Evolutionary conservation across 2,888 invertebrate species (phyloP).

Genomic region (Masnerella sp.): DNA sequence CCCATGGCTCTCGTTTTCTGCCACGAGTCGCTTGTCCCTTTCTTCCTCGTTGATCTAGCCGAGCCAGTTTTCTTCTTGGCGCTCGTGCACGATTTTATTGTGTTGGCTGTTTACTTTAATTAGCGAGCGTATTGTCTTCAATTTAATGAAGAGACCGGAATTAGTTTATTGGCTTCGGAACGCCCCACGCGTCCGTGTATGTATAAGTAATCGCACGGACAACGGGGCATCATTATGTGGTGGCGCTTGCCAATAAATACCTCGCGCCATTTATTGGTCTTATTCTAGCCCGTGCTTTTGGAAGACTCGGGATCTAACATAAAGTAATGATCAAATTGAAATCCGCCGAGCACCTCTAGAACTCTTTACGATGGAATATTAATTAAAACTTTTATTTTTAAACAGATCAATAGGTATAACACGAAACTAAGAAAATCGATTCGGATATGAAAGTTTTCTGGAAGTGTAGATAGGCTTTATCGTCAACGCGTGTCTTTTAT

Average conservation of each 20-base stretch:
- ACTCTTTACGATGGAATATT: background rate
- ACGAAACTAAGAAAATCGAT: background rate
- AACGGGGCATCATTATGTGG: slow-evolving; percentile 63
- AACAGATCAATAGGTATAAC: background rate
- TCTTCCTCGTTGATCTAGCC: slow-evolving; percentile 31
- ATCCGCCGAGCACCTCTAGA: no score
- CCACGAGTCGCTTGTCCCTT: slow-evolving; percentile 17
- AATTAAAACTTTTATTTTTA: no score
- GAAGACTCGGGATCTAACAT: background rate
- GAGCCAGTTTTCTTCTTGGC: slow-evolving; percentile 10
- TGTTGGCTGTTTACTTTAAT: slow-evolving; percentile 73
- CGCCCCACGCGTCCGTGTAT: slow-evolving; percentile 41
- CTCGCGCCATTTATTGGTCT: slow-evolving; percentile 67
- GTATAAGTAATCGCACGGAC: slow-evolving; percentile 55
- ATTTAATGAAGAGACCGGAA: slow-evolving; percentile 76
- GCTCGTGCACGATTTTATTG: slow-evolving; percentile 66
- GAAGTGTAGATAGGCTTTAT: no score
- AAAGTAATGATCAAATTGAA: background rate
- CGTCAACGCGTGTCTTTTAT: no score
- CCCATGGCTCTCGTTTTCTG: slow-evolving; percentile 33
- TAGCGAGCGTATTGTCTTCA: slow-evolving; percentile 72
- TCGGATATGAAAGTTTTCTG: no score
- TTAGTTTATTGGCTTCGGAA: slow-evolving; percentile 71
- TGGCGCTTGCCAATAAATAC: slow-evolving; percentile 69
- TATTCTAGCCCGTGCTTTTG: slow-evolving; percentile 15